phyloP scores from a whole-genome alignment of 1,140 invertebrate genomes.

The Oncopodura yosiiana region DNA sequence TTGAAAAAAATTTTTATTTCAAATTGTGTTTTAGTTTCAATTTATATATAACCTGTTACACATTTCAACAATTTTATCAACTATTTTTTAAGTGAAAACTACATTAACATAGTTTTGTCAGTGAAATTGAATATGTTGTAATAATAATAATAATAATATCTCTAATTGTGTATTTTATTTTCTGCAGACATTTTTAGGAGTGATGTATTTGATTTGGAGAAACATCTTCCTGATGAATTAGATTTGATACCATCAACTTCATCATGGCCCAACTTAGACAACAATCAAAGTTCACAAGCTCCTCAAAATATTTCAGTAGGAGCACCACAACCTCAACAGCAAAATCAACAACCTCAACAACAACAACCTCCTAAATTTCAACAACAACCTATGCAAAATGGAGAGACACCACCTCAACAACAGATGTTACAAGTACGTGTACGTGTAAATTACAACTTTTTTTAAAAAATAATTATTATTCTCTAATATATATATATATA shows the following conservation, averaged over 20 bases:
- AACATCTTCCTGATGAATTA: conserved; percentile 84
- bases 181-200: conserved; percentile 58
- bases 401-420: conserved; percentile 19
- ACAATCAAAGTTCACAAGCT: conserved; percentile 38
- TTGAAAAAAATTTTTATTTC: background rate
- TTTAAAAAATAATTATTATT: no score
- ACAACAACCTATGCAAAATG: conserved; percentile 30
- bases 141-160: background rate
- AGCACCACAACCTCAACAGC: conserved; percentile 54
- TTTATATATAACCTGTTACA: no score
- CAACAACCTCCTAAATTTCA: no score
- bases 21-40: no score
- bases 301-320: conserved; percentile 57
- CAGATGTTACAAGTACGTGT: conserved; percentile 10
- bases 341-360: conserved; percentile 36
- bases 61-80: no score
- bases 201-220: conserved; percentile 77
- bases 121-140: background rate
- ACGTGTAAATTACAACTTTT: no score
- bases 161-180: conserved; percentile 13
- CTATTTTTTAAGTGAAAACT: no score
- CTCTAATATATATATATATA: no score
- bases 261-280: conserved; percentile 29
- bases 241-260: conserved; percentile 51
- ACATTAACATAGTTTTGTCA: conserved; percentile 1